These are phyloP conservation scores for Drosophila jambulina DNA, from an alignment of 1,140 invertebrate species.

Conservation along the genomic window DNA sequence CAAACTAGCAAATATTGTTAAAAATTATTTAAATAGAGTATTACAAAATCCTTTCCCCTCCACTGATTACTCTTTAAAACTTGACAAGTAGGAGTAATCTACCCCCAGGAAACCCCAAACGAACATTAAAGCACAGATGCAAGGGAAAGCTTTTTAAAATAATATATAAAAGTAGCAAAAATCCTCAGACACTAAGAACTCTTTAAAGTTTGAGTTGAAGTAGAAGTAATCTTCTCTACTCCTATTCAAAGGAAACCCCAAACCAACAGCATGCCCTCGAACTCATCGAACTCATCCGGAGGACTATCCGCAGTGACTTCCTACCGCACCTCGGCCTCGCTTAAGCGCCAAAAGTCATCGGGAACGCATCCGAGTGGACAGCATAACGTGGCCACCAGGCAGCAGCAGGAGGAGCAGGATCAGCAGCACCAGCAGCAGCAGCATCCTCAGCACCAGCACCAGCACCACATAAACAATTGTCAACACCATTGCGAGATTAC, in stretches of 20 bases:
- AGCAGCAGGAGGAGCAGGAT: slow-evolving; percentile 48
- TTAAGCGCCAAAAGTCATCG: slow-evolving; percentile 73
- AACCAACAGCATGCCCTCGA: slow-evolving; percentile 69
- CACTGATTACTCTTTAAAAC: too few relatives aligned
- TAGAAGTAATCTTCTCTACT: neutral
- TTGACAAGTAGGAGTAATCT: too few relatives aligned
- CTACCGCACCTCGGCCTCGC: slow-evolving; percentile 64
- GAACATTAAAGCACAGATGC: neutral
- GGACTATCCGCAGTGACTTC: slow-evolving; percentile 29
- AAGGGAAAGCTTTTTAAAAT: neutral
- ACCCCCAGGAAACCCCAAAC: neutral
- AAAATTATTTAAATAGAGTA: too few relatives aligned
- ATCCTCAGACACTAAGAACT: neutral
- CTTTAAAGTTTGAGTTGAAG: neutral
- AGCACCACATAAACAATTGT: slow-evolving; percentile 51
- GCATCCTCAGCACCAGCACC: slow-evolving; percentile 45
- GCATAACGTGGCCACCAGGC: slow-evolving; percentile 49
- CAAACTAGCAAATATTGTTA: too few relatives aligned
- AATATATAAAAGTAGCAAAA: neutral
- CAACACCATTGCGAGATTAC: slow-evolving; percentile 69
- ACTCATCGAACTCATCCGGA: slow-evolving; percentile 54
- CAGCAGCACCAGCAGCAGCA: slow-evolving; percentile 46
- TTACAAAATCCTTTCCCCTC: too few relatives aligned
- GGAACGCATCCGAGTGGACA: slow-evolving; percentile 73
- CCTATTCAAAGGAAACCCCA: slow-evolving; percentile 75